phyloP scores from a whole-genome alignment of 2,797 vertebrate genomes.

The Anisognathus igniventris region DNA sequence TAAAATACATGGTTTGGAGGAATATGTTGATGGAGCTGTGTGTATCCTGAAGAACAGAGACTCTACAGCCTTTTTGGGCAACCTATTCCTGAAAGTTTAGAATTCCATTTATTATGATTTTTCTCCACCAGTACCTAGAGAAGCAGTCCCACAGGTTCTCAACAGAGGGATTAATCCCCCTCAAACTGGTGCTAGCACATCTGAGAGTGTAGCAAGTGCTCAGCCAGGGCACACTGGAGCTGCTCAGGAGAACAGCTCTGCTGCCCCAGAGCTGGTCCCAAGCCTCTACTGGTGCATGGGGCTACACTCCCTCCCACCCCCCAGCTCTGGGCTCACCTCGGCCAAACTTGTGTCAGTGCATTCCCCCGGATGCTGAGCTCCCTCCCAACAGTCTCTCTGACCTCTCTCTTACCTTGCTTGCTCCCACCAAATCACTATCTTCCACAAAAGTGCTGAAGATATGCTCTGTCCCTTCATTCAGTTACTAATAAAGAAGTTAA shows the following conservation, averaged over 20 bases:
- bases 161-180: background rate
- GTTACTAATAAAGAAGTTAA: background rate
- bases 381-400: background rate
- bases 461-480: background rate
- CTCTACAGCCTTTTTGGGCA: background rate
- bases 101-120: background rate
- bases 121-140: background rate
- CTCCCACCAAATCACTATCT: background rate
- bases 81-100: background rate
- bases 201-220: background rate
- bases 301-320: background rate
- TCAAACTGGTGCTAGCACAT: background rate
- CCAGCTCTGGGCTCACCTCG: background rate
- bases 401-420: rapidly evolving
- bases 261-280: background rate
- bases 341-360: rapidly evolving
- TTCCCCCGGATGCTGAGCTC: background rate
- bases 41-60: background rate
- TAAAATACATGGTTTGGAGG: background rate
- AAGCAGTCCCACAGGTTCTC: background rate
- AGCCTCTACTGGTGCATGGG: background rate
- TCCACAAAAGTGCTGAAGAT: background rate
- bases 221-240: background rate
- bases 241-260: background rate
- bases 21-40: rapidly evolving